Evolutionary conservation across 2,888 invertebrate species (phyloP).

Genomic region (Cataglyphis cursor): DNA sequence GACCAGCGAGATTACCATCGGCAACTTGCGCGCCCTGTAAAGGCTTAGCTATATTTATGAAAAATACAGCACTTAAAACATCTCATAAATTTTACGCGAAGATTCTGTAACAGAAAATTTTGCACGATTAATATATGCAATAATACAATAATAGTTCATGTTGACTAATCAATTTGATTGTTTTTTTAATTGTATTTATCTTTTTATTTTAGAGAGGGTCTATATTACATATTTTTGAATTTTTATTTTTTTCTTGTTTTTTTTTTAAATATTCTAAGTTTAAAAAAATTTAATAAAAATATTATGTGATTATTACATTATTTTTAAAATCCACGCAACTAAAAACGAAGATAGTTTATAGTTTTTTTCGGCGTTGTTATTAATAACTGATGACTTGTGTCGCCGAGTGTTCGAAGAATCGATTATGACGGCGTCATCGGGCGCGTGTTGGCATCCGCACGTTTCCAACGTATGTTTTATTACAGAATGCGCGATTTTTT

Average conservation of each 20-base stretch:
- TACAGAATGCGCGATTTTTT: slow-evolving; percentile 39
- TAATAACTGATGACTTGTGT: slow-evolving; percentile 73
- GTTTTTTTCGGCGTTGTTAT: slow-evolving; percentile 74
- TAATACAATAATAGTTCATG: background rate
- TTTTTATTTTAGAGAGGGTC: background rate
- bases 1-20: slow-evolving; percentile 43
- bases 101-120: background rate
- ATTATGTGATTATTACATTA: background rate
- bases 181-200: background rate
- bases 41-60: slow-evolving; percentile 5
- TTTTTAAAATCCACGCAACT: background rate
- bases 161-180: background rate
- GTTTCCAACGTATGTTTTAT: slow-evolving; percentile 67
- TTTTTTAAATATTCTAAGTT: background rate
- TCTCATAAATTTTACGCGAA: background rate
- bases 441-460: slow-evolving; percentile 79
- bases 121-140: background rate
- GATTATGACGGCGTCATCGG: slow-evolving; percentile 77
- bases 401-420: slow-evolving; percentile 77
- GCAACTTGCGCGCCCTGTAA: background rate
- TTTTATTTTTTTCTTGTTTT: background rate
- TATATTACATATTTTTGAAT: too few relatives aligned
- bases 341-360: slow-evolving; percentile 56
- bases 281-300: background rate
- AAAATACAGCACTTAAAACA: background rate